Evolutionary conservation across 2,888 invertebrate genomes (phyloP).

Genomic region (Idaea aversata): DNA sequence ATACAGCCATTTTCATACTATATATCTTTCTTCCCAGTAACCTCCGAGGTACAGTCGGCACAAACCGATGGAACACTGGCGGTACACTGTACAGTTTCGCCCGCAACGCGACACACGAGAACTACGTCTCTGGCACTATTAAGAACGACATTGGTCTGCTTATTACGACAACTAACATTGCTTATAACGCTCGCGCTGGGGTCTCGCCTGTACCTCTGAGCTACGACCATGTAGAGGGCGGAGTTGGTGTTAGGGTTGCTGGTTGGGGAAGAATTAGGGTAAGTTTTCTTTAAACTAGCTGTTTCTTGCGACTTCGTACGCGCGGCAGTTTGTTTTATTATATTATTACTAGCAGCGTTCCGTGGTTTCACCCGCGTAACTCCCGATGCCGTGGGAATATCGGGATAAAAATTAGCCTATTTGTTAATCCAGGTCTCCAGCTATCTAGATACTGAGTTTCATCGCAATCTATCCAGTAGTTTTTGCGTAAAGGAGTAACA

Average conservation of each 20-base stretch:
- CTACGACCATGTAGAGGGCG: constrained; percentile 28
- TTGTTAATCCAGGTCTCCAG: no score
- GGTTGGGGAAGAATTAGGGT: constrained; percentile 58
- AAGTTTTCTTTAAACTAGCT: no score
- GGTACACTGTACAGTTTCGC: constrained; percentile 39
- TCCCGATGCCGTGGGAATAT: no score
- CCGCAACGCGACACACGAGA: constrained; percentile 49
- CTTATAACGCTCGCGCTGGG: background rate
- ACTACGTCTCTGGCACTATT: constrained; percentile 43
- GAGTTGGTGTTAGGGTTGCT: constrained; percentile 36
- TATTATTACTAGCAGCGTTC: no score
- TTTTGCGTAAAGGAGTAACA: no score
- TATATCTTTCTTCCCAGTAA: constrained; percentile 32
- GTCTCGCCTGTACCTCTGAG: constrained; percentile 28
- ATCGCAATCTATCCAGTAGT: no score
- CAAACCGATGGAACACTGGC: constrained; percentile 50
- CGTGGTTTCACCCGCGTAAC: no score
- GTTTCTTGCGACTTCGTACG: no score
- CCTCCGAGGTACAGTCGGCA: constrained; percentile 53
- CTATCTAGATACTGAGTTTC: no score
- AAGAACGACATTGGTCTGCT: constrained; percentile 56
- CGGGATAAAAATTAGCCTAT: no score
- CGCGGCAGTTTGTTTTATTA: no score
- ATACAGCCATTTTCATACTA: background rate
- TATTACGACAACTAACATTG: constrained; percentile 33